phyloP scores from a whole-genome alignment of 2,888 invertebrate genomes.

The Carcina quercana region DNA sequence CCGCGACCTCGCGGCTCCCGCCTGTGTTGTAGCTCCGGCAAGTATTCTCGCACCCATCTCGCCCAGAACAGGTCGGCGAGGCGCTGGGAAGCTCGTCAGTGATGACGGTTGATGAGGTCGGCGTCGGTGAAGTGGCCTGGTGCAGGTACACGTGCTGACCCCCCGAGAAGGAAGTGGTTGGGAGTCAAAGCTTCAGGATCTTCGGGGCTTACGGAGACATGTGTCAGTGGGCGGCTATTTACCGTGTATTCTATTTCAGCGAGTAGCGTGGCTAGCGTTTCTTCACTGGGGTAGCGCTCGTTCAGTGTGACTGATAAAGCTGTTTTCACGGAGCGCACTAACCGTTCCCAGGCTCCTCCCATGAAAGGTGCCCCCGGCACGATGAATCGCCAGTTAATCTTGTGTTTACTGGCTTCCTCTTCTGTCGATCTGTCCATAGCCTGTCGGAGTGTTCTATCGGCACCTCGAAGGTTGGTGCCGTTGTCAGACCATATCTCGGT shows the following conservation, averaged over 20 bases:
- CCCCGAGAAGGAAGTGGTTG: constrained; percentile 26
- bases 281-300: constrained; percentile 10
- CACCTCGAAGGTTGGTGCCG: too few species aligned
- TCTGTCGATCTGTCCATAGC: too few species aligned
- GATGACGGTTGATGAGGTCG: constrained; percentile 19
- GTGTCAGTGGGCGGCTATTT: constrained; percentile 42
- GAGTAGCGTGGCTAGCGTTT: constrained; percentile 10
- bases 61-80: constrained; percentile 19
- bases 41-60: too few species aligned
- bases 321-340: constrained; percentile 12
- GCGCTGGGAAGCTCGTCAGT: constrained; percentile 18
- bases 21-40: constrained; percentile 9
- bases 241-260: constrained; percentile 12
- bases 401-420: not conserved
- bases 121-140: constrained; percentile 17
- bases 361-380: constrained; percentile 14
- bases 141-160: constrained; percentile 9
- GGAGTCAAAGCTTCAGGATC: constrained; percentile 26
- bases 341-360: constrained; percentile 15
- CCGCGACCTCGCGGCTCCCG: constrained; percentile 5
- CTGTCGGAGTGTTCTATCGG: too few species aligned
- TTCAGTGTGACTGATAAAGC: constrained; percentile 11
- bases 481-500: too few species aligned
- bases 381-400: constrained; percentile 12
- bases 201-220: constrained; percentile 15